These are phyloP conservation scores for Hypsopygia costalis DNA, from an alignment of 2,888 invertebrate species.

Conservation along the genomic window DNA sequence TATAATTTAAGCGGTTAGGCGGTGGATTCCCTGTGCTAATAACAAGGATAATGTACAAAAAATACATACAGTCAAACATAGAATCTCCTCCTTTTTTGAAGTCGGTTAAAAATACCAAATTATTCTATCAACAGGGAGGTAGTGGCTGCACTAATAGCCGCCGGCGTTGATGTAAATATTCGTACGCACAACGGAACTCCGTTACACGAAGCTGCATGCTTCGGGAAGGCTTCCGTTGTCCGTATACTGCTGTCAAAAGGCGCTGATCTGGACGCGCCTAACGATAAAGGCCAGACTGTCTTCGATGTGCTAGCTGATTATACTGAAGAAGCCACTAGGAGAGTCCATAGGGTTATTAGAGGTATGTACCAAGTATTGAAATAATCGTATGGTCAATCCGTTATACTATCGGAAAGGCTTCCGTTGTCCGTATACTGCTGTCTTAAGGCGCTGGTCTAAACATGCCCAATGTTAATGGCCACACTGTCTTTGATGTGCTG, in stretches of 20 bases:
- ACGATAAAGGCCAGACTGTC: constrained; percentile 91
- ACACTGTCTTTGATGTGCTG: too few species aligned
- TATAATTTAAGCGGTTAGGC: too few species aligned
- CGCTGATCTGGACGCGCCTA: constrained; percentile 89
- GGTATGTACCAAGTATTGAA: constrained; percentile 79
- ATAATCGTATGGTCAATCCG: too few species aligned
- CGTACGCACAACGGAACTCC: constrained; percentile 93
- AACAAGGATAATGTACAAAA: too few species aligned
- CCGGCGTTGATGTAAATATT: constrained; percentile 93
- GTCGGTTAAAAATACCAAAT: too few species aligned
- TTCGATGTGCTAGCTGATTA: constrained; percentile 92
- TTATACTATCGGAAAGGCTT: too few species aligned
- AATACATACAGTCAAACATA: too few species aligned
- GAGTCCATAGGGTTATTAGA: constrained; percentile 91
- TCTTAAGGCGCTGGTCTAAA: neutral
- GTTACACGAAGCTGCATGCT: constrained; percentile 95
- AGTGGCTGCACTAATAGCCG: constrained; percentile 89
- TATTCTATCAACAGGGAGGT: too few species aligned
- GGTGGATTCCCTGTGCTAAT: too few species aligned
- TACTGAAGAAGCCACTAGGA: constrained; percentile 92
- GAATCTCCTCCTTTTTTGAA: too few species aligned
- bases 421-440: neutral
- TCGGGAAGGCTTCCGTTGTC: constrained; percentile 94
- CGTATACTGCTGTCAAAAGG: constrained; percentile 89
- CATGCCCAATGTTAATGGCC: too few species aligned